Conservation (phyloP, 2,888 invertebrate genomes). For the Chalcosyrphus nemorum region DNA sequence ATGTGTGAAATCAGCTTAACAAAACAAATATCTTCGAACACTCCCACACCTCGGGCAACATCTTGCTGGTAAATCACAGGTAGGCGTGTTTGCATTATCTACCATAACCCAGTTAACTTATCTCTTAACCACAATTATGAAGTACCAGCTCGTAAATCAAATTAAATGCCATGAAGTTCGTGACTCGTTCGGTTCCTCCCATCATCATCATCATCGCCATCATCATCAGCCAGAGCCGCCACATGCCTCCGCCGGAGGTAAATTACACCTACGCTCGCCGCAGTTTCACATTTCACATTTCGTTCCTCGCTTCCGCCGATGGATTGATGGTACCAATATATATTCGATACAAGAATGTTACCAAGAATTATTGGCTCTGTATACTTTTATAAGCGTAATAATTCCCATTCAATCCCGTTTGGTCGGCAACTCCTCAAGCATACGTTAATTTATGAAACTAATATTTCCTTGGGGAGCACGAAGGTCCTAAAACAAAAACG, state of each 20-base stretch:
- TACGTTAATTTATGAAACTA: slow-evolving; percentile 69
- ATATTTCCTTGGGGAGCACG: slow-evolving; percentile 45
- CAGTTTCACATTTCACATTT: slow-evolving; percentile 24
- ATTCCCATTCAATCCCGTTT: slow-evolving; percentile 28
- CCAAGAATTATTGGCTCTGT: slow-evolving; percentile 53
- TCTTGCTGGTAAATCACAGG: slow-evolving; percentile 32
- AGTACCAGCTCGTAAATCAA: slow-evolving; percentile 62
- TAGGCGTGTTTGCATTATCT: slow-evolving; percentile 41
- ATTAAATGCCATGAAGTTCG: slow-evolving; percentile 46
- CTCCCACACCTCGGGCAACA: neutral
- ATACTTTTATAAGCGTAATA: slow-evolving; percentile 20
- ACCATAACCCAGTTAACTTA: slow-evolving; percentile 44
- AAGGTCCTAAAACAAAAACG: neutral
- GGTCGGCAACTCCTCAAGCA: slow-evolving; percentile 51
- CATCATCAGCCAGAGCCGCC: slow-evolving; percentile 4
- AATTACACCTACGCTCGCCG: slow-evolving; percentile 37
- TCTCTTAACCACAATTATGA: slow-evolving; percentile 56
- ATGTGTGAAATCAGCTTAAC: neutral
- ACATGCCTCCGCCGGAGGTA: slow-evolving; percentile 23
- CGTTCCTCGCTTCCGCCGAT: slow-evolving; percentile 20
- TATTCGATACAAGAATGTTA: slow-evolving; percentile 50
- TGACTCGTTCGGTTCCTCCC: slow-evolving; percentile 45
- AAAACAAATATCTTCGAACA: neutral
- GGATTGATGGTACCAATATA: slow-evolving; percentile 63
- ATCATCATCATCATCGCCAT: slow-evolving; percentile 38